Evolutionary conservation across 2,113 vertebrate genomes (phyloP).

Genomic region (Zapornia atra): DNA sequence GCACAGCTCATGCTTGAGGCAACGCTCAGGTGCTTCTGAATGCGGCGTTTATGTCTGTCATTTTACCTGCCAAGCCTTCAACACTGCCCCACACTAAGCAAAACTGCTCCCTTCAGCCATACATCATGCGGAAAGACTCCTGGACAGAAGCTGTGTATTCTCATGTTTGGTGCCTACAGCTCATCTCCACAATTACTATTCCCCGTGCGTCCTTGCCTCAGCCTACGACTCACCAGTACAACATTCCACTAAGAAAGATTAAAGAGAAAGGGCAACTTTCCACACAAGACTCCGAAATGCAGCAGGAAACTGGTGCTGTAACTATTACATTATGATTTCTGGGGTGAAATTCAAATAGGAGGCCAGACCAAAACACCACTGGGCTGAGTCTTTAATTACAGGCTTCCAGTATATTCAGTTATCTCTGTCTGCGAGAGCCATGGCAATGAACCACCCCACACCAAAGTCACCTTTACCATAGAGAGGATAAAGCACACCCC

Average conservation of each 20-base stretch:
- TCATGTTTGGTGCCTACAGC: background rate
- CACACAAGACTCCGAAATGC: background rate
- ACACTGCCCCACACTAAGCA: background rate
- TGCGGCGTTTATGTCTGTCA: fast-evolving
- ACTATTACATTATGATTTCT: background rate
- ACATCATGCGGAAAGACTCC: background rate
- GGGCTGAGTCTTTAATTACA: background rate
- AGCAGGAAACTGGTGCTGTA: background rate
- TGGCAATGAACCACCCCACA: background rate
- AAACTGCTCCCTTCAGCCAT: background rate
- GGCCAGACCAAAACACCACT: background rate
- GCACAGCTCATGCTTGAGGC: background rate
- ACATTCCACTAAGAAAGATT: fast-evolving
- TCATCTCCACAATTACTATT: background rate
- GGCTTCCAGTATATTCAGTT: background rate
- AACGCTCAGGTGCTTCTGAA: background rate
- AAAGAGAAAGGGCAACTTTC: background rate
- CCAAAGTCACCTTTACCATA: background rate
- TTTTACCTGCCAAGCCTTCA: fast-evolving
- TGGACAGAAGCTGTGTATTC: background rate
- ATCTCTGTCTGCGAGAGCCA: background rate
- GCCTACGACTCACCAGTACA: background rate
- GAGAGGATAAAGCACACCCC: background rate
- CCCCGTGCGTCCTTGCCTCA: fast-evolving
- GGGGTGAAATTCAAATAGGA: background rate